phyloP scores from a whole-genome alignment of 2,113 vertebrate genomes.

The Lepus timidus region DNA sequence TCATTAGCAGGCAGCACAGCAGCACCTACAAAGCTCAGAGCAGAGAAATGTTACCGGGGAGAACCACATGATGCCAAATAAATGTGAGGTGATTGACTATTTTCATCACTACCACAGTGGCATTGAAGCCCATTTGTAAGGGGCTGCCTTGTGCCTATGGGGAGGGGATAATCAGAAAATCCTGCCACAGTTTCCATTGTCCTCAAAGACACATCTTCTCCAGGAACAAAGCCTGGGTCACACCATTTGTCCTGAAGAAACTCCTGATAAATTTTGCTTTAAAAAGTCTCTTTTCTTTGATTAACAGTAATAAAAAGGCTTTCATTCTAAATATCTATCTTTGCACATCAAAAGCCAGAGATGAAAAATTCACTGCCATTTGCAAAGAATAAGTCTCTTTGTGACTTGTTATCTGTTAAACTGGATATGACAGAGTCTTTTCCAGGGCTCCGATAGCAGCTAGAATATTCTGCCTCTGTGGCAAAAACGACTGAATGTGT shows the following conservation, averaged over 20 bases:
- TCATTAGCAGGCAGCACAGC: slow-evolving; percentile 13
- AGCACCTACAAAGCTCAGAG: slow-evolving; percentile 34
- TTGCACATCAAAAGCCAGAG: slow-evolving; percentile 66
- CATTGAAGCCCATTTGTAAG: neutral
- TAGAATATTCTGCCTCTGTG: slow-evolving; percentile 84
- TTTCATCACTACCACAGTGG: neutral
- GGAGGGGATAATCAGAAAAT: neutral
- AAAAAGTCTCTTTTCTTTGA: slow-evolving; percentile 73
- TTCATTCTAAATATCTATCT: slow-evolving; percentile 74
- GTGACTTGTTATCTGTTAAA: slow-evolving; percentile 85
- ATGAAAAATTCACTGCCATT: slow-evolving; percentile 81
- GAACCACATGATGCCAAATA: neutral
- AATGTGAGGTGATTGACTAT: slow-evolving; percentile 55
- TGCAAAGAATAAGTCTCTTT: slow-evolving; percentile 80
- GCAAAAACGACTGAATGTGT: slow-evolving; percentile 73
- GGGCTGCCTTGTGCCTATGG: slow-evolving; percentile 1
- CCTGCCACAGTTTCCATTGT: neutral
- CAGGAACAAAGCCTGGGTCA: slow-evolving; percentile 58
- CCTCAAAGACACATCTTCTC: slow-evolving; percentile 43
- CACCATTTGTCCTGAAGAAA: slow-evolving; percentile 72
- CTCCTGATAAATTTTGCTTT: slow-evolving; percentile 69
- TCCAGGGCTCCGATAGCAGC: slow-evolving; percentile 79
- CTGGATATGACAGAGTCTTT: slow-evolving; percentile 81
- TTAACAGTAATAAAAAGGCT: slow-evolving; percentile 77
- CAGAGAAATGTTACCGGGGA: neutral